Conservation (phyloP, 1,140 invertebrate species). For the Choristoneura fumiferana region DNA sequence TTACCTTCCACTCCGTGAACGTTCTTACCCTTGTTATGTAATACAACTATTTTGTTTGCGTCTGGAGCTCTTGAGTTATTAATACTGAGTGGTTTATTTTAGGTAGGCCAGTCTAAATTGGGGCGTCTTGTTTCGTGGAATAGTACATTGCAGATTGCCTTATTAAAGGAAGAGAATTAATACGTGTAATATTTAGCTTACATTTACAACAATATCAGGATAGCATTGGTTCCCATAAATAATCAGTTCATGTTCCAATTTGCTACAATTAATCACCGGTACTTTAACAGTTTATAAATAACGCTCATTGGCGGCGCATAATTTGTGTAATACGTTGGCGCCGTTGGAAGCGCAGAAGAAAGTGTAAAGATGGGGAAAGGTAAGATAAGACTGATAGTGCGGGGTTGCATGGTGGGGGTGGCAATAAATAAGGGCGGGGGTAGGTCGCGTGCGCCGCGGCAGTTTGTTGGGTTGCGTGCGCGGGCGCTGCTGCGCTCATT, state of each 20-base stretch:
- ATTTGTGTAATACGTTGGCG: slow-evolving; percentile 20
- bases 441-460: slow-evolving; percentile 61
- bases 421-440: slow-evolving; percentile 51
- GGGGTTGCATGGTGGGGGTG: slow-evolving; percentile 46
- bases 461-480: slow-evolving; percentile 72
- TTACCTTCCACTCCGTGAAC: slow-evolving; percentile 11
- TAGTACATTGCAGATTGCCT: background rate
- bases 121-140: background rate
- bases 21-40: slow-evolving; percentile 15
- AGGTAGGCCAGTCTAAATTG: background rate
- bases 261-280: too few relatives aligned
- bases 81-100: slow-evolving; percentile 11
- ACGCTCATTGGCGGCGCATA: too few relatives aligned
- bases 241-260: too few relatives aligned
- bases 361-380: slow-evolving; percentile 47
- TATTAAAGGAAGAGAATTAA: background rate
- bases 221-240: too few relatives aligned
- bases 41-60: slow-evolving; percentile 5
- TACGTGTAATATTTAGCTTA: background rate
- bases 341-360: slow-evolving; percentile 22
- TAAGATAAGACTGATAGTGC: slow-evolving; percentile 66
- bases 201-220: background rate
- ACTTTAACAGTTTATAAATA: too few relatives aligned
- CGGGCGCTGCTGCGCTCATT: slow-evolving; percentile 75
- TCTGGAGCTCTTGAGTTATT: background rate